Evolutionary conservation across 1,140 invertebrate species (phyloP), one percentile per base, ranked within the genome.

Genomic region (Heliconius congener): DNA sequence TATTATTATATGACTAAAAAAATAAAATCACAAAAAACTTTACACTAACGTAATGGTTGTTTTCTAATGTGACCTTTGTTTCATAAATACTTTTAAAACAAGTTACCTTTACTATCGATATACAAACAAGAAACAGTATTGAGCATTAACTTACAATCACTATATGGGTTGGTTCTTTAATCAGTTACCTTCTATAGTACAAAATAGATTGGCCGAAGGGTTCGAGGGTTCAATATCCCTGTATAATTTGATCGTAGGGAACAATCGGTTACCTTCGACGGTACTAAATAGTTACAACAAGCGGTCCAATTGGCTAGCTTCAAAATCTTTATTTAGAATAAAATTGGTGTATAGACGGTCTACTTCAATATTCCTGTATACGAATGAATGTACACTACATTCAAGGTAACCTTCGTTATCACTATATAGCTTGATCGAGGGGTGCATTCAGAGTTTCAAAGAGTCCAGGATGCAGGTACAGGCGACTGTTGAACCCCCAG

Each of bases 381-480:
- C 34, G 0, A 5, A 30, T 34, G 34, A 34, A 46, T 16, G 11
- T 46, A 46, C 11, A 16, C 3, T 46, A 52, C 9, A 11, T 46
- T 13, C 8, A 46, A 8, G 42, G 13, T 46, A 2, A 46, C 42
- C 11, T 46, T 8, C 52, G 16, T 6, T 19, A 55, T 55, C 52
- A 16, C 52, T 55, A 19, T 55, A 57, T n/a, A 11, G 55, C 2
- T 8, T 8, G 55, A 8, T 57, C 19, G 19, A 9, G 55, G 55
- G 55, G 19, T 57, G 0, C 8, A 9, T 57, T 19, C 8, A 6
- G 50, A 8, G 70, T 18, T 66, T 94, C 89, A 80, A 91, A 94
- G 46, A 96, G 91, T 19, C 96, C 96, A 50, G 96, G 96, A 93
- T 96, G 95, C 70, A 97, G 90, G 87, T 95, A 97, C 74, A 95